phyloP scores from a whole-genome alignment of 2,113 vertebrate genomes.

The Paracanthobrama guichenoti region DNA sequence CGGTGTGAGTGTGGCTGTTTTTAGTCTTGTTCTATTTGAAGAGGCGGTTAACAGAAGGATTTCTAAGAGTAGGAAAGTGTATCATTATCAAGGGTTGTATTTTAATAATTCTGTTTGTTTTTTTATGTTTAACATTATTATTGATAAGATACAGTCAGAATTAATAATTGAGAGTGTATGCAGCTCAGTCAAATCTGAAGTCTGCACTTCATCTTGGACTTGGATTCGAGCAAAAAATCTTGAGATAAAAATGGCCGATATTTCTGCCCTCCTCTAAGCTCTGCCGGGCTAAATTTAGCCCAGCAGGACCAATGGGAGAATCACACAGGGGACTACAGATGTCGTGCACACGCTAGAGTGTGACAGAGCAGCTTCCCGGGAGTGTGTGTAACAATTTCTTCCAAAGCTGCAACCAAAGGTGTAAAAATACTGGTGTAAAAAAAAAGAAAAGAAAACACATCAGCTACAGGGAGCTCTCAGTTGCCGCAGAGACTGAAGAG shows the following conservation, averaged over 20 bases:
- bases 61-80: neutral
- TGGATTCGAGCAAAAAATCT: constrained; percentile 17
- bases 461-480: neutral
- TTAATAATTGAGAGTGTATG: neutral
- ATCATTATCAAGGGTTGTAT: neutral
- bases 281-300: constrained; percentile 75
- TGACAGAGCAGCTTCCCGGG: neutral
- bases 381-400: constrained; percentile 31
- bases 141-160: neutral
- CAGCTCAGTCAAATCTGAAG: neutral
- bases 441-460: constrained; percentile 2
- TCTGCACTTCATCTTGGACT: neutral
- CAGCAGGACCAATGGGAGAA: constrained; percentile 59
- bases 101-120: neutral
- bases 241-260: constrained; percentile 74
- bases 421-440: constrained; percentile 15
- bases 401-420: neutral
- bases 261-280: constrained; percentile 73
- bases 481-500: constrained; percentile 30
- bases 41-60: neutral
- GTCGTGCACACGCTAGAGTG: constrained; percentile 37
- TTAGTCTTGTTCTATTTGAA: constrained; percentile 42
- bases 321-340: constrained; percentile 60
- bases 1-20: neutral
- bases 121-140: neutral